A percentile compares a stretch with the other conserved stretches of the same genome.
Evolutionary conservation across 2,113 vertebrate genomes (phyloP).

Genomic region (Gobius niger): DNA sequence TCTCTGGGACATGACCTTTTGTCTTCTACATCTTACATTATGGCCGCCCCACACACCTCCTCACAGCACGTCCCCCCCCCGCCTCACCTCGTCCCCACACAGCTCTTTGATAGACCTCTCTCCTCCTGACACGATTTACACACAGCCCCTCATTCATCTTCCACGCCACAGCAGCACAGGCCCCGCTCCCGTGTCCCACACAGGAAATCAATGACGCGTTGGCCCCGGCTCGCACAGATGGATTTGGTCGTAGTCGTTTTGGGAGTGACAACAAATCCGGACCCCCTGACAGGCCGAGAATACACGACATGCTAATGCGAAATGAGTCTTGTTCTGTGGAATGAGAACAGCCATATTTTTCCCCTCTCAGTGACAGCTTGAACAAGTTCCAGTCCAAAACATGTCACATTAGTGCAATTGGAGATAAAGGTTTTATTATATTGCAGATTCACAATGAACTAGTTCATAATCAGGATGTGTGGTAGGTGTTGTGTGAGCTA

Average conservation of each 20-base stretch:
- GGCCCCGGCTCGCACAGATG: slow-evolving; percentile 51
- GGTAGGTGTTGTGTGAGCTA: too few relatives aligned
- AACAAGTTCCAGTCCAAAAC: too few relatives aligned
- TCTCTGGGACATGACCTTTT: neutral
- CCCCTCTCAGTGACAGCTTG: too few relatives aligned
- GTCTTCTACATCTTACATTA: neutral
- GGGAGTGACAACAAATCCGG: slow-evolving; percentile 43
- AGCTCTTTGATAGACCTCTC: neutral
- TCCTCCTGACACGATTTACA: neutral
- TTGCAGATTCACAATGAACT: too few relatives aligned
- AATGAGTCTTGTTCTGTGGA: neutral
- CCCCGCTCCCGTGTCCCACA: slow-evolving; percentile 32
- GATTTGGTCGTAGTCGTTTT: slow-evolving; percentile 35
- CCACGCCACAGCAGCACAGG: neutral
- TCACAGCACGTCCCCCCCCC: neutral
- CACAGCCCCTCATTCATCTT: neutral
- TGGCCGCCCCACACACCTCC: neutral
- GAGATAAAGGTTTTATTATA: too few relatives aligned
- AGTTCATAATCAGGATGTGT: too few relatives aligned
- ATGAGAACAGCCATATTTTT: neutral
- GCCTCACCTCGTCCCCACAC: neutral
- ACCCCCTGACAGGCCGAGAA: slow-evolving; percentile 24
- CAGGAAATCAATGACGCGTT: slow-evolving; percentile 60
- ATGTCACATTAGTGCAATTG: too few relatives aligned
- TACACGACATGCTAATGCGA: slow-evolving; percentile 12